Conservation (phyloP, 2,888 invertebrate species). For the Parascotia fuliginaria region DNA sequence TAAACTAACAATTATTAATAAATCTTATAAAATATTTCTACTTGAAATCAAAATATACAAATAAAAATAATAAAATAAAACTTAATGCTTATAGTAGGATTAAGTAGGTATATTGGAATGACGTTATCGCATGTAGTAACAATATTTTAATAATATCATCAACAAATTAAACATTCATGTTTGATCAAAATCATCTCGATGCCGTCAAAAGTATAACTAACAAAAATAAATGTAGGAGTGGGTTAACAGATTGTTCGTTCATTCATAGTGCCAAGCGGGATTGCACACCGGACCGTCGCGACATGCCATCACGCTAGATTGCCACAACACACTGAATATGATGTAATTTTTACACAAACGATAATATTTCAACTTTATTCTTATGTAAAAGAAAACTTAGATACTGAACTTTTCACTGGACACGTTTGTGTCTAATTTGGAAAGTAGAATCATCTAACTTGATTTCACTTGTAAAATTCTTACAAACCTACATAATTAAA, state of each 20-base stretch:
- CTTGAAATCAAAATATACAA: slow-evolving; percentile 24
- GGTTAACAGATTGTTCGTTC: slow-evolving; percentile 32
- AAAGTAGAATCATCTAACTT: too few species aligned
- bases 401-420: too few species aligned
- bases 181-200: slow-evolving; percentile 4
- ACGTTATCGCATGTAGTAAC: slow-evolving; percentile 55
- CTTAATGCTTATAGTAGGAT: slow-evolving; percentile 25
- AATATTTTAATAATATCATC: slow-evolving; percentile 15
- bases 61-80: slow-evolving; percentile 31
- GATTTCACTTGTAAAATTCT: too few species aligned
- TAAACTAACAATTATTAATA: too few species aligned
- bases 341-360: slow-evolving; percentile 9
- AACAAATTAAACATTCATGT: slow-evolving; percentile 12
- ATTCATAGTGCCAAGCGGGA: slow-evolving; percentile 29
- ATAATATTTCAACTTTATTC: too few species aligned
- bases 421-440: too few species aligned
- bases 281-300: slow-evolving; percentile 21
- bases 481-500: too few species aligned
- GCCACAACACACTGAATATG: slow-evolving; percentile 1
- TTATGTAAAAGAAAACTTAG: too few species aligned
- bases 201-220: slow-evolving; percentile 23
- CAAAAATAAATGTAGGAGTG: slow-evolving; percentile 34
- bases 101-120: slow-evolving; percentile 44
- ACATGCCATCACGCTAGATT: slow-evolving; percentile 8
- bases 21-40: not conserved